These are phyloP conservation scores for Hapalemur alaotrensis DNA, from an alignment of 2,797 vertebrate species.

Conservation along the genomic window DNA sequence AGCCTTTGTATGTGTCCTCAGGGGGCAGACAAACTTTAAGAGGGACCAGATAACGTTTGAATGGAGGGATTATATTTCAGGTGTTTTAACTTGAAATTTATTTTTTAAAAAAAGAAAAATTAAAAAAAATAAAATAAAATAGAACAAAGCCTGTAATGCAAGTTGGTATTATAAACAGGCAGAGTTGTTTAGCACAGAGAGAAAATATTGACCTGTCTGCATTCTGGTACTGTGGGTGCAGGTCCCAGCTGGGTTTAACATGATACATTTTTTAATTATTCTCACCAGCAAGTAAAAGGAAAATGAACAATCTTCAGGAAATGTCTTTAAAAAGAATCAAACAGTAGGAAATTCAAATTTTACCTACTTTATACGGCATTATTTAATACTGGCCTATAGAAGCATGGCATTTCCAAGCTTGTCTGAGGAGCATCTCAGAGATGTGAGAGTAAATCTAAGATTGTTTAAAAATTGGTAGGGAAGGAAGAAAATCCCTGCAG, in stretches of 20 bases:
- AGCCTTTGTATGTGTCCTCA: slow-evolving; percentile 73
- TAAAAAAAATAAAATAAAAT: slow-evolving; percentile 50
- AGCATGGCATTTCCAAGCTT: slow-evolving; percentile 58
- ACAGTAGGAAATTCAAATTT: slow-evolving; percentile 11
- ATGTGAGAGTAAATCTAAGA: slow-evolving; percentile 60
- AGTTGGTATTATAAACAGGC: slow-evolving; percentile 59
- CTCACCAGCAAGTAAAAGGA: slow-evolving; percentile 69
- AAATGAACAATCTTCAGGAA: slow-evolving; percentile 57
- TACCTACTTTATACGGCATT: slow-evolving; percentile 24
- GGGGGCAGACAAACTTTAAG: slow-evolving; percentile 68
- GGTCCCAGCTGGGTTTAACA: slow-evolving; percentile 51
- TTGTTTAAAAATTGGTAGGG: not conserved
- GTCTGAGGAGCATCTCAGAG: slow-evolving; percentile 26
- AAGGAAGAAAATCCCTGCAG: slow-evolving; percentile 54
- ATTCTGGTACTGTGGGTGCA: slow-evolving; percentile 66
- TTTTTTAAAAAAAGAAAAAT: slow-evolving; percentile 76
- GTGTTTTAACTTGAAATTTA: slow-evolving; percentile 81
- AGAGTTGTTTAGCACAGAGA: slow-evolving; percentile 59
- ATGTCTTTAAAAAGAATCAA: slow-evolving; percentile 64
- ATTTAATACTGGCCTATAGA: slow-evolving; percentile 22
- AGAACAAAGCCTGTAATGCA: slow-evolving; percentile 69
- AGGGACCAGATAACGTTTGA: slow-evolving; percentile 80
- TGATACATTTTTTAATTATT: slow-evolving; percentile 54
- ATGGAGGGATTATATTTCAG: slow-evolving; percentile 77
- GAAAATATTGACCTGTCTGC: slow-evolving; percentile 64